A percentile compares a stretch with the other conserved stretches of the same genome.
These are phyloP conservation scores for Cuniculus paca DNA, from an alignment of 2,797 vertebrate species.

Conservation along the genomic window DNA sequence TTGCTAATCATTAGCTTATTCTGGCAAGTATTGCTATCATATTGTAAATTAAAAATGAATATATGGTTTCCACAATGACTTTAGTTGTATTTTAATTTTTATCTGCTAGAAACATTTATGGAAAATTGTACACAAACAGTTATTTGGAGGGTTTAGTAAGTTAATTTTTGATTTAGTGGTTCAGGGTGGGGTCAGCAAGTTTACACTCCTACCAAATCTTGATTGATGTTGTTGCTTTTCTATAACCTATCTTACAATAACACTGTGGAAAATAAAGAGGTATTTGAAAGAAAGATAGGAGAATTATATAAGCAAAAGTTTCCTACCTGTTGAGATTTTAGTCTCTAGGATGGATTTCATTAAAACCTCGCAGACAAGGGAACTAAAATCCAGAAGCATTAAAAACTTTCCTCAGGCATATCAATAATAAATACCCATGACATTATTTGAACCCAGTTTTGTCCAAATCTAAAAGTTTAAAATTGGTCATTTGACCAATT, in stretches of 20 bases:
- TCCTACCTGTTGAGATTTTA: neutral
- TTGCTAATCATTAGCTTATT: slow-evolving; percentile 30
- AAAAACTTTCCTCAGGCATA: neutral
- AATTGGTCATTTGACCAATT: neutral
- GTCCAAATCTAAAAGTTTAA: neutral
- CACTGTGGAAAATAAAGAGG: neutral
- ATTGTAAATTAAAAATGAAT: slow-evolving; percentile 26
- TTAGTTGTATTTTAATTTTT: slow-evolving; percentile 27
- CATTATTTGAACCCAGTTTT: neutral
- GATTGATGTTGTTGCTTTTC: neutral
- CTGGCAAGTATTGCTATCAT: neutral
- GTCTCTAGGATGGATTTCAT: neutral
- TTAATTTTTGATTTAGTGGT: neutral
- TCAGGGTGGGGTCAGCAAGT: neutral
- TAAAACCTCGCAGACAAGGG: neutral
- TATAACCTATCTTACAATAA: neutral
- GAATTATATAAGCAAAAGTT: neutral
- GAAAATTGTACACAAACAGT: neutral
- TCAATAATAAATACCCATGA: neutral
- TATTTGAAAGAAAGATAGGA: neutral
- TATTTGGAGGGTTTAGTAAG: neutral
- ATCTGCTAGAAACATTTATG: neutral
- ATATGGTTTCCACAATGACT: neutral
- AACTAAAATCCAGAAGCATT: neutral
- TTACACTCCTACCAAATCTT: neutral